Evolutionary conservation across 2,888 invertebrate species (phyloP), one percentile per base, ranked within the genome.

Genomic region (Metellina segmentata): DNA sequence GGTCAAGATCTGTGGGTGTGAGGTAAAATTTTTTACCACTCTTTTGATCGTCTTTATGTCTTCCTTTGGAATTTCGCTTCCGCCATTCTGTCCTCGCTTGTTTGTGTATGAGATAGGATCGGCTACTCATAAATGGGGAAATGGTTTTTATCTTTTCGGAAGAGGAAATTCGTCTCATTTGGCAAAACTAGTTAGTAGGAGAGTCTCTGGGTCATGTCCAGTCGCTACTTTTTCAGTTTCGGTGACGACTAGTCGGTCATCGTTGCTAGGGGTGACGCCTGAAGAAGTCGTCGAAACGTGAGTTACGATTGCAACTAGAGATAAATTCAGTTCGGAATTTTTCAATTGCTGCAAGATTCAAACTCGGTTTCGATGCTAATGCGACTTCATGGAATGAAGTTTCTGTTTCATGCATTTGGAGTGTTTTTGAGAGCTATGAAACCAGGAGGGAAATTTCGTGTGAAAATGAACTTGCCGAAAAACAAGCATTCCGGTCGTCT

Each of bases 1-100:
- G 85, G 85, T 85, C 85, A 61, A 75, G 85, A 71, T 34, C 75
- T 72, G 48, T 61, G 75, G 85, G 85, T 9, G 85, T 61, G 61
- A 75, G 53, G 8, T 19, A 9, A 34, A 9, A 61, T 34, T 81
- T 81, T 19, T 11, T 53, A 34, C 34, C 34, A 34, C 34, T 34
- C 34, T 34, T 61, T 6, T 61, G 7, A 34, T 16, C 61, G 49
- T 82, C 49, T 19, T 7, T n/a, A 52, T 16, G n/a, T 61, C 61
- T 85, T 74, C 34, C 52, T 34, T 85, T 74, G 34, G 52, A 74
- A 85, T 74, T 75, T 74, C 52, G 11, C 51, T 74, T 83, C 83
- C 49, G 61, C 85, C 85, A 75, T 85, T 74, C 53, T 74, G 49
- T 52, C n/a, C 49, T 16, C 71, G 16, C 20, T 71, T 16, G 19